A percentile compares a stretch with the other conserved stretches of the same genome.
Evolutionary conservation across 2,888 invertebrate species (phyloP).

Genomic region (Pteria penguin): DNA sequence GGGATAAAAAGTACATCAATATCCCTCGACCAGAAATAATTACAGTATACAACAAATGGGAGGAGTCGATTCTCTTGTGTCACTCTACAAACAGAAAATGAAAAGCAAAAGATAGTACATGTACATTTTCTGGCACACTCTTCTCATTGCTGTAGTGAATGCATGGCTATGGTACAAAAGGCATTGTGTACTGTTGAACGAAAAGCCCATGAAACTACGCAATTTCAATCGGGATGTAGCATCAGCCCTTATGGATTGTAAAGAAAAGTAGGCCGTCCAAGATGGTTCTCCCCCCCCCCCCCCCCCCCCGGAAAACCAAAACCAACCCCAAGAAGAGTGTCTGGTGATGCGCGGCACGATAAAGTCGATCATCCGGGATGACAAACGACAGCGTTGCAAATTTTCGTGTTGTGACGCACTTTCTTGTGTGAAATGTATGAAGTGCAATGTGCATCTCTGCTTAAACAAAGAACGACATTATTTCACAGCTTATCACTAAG

Average conservation of each 20-base stretch:
- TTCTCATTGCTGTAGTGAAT: conserved; percentile 44
- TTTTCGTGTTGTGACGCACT: conserved; percentile 17
- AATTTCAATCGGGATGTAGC: conserved; percentile 25
- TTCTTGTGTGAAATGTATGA: conserved; percentile 8
- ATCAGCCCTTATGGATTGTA: conserved; percentile 8
- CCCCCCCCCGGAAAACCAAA: neutral
- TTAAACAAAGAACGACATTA: conserved; percentile 26
- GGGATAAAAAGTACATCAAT: conserved; percentile 27
- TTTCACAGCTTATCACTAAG: conserved; percentile 8
- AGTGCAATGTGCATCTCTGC: conserved; percentile 25
- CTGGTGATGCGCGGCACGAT: conserved; percentile 16
- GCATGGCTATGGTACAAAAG: conserved; percentile 45
- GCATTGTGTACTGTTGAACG: conserved; percentile 24
- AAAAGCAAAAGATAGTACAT: neutral
- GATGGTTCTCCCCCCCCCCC: neutral
- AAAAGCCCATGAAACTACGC: conserved; percentile 30
- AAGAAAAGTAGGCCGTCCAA: conserved; percentile 25
- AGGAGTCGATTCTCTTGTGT: no score
- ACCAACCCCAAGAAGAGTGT: neutral
- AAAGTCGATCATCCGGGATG: conserved; percentile 28
- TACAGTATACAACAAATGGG: neutral
- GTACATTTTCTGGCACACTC: conserved; percentile 47
- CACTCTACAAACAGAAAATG: no score
- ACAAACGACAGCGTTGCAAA: conserved; percentile 30
- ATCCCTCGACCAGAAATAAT: neutral